Conservation (phyloP, 1,140 invertebrate species). For the Thaumatotibia leucotreta region DNA sequence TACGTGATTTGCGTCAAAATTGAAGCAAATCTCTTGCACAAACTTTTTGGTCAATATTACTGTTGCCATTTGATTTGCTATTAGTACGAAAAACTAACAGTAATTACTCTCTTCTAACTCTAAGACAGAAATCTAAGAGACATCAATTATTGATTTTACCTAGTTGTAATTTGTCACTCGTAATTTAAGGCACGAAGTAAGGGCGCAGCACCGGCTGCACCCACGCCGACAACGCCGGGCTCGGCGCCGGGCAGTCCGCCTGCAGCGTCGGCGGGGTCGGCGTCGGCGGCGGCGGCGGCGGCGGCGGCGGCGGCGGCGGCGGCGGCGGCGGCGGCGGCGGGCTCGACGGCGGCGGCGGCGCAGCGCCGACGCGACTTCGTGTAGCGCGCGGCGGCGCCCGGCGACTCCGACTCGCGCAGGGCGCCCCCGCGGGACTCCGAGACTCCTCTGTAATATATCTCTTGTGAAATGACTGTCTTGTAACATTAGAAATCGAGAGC, state of each 20-base stretch:
- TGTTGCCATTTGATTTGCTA: too few relatives aligned
- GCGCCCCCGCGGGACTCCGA: background rate
- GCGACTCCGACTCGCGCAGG: conserved; percentile 17
- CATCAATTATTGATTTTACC: too few relatives aligned
- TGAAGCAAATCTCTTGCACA: too few relatives aligned
- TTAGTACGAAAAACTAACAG: too few relatives aligned
- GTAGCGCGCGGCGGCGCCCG: conserved; percentile 59
- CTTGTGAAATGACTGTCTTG: background rate
- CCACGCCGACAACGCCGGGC: conserved; percentile 41
- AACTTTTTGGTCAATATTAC: too few relatives aligned
- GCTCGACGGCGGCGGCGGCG: conserved; percentile 24
- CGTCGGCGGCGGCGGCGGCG: conserved; percentile 26
- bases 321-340: conserved; percentile 4
- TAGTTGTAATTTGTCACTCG: background rate
- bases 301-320: conserved; percentile 17
- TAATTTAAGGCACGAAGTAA: conserved; percentile 53
- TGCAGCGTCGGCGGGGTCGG: conserved; percentile 6
- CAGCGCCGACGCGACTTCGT: conserved; percentile 51
- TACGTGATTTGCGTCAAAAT: too few relatives aligned
- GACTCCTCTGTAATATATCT: background rate
- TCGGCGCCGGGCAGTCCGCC: conserved; percentile 15
- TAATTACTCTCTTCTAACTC: too few relatives aligned
- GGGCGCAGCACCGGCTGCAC: conserved; percentile 57
- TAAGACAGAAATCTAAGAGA: too few relatives aligned
- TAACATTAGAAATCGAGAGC: background rate